Evolutionary conservation across 2,113 vertebrate species (phyloP), one percentile per base, ranked within the genome.

Genomic region (Plectropomus leopardus): DNA sequence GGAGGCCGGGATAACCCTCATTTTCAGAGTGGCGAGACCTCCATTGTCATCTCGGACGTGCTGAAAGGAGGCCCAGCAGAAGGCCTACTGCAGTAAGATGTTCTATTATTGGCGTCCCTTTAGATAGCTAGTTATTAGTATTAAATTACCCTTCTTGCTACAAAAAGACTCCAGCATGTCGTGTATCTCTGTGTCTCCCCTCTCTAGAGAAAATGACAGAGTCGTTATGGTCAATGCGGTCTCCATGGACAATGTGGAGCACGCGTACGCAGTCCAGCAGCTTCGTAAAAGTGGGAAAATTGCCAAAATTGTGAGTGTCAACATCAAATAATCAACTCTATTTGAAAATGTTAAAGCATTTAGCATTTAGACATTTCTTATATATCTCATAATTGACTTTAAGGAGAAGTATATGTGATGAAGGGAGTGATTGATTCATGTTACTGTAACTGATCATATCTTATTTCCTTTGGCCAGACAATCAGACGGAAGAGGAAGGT

Each of bases 241-340:
- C 91, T 99, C 98, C 34, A 99, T 99, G 98, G 98, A 99, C 93
- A 99, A 99, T 23, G 98, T 99, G 53, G 98, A 99, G 81, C 98
- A 99, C 32, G 98, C 98, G 0, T 99, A 99, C 84, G 98, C 98
- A 74, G 98, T 99, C 80, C 98, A 99, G 89, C 98, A 99, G 88
- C 95, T 99, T 83, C 96, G 98, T 78, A 99, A 99, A 93, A 99
- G 98, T 88, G 98, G 98, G 71, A 99, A 99, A 95, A 98, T 98
- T 91, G 98, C 98, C 93, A 98, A 98, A 96, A 99, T 99, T 55
- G 98, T 99, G 94, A 97, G 98, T 97, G 40, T 83, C n/a, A 24
- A 51, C 4, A 16, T 63, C 16, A 7, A 19, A 28, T 59, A 48
- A 57, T 76, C 17, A 50, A 36, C 30, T 59, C 4, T 13, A n/a